Conservation (phyloP, 1,140 invertebrate species). For the Lutraria rhynchaena region DNA sequence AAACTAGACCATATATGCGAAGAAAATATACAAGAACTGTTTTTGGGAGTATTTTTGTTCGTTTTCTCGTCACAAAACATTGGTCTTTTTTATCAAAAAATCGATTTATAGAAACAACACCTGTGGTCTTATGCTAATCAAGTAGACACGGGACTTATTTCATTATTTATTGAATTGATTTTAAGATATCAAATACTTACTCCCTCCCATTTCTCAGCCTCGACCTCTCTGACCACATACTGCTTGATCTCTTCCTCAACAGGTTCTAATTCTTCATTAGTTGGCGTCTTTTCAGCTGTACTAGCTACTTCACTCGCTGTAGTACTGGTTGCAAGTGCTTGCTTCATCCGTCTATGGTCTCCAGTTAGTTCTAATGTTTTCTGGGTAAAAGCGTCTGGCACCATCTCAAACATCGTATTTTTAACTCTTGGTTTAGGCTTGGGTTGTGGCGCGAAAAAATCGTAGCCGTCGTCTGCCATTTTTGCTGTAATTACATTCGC, state of each 20-base stretch:
- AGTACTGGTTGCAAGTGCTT: slow-evolving; percentile 23
- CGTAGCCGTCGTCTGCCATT: slow-evolving; percentile 67
- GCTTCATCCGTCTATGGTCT: slow-evolving; percentile 66
- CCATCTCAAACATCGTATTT: slow-evolving; percentile 71
- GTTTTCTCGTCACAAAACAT: too few species aligned
- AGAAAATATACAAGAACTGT: too few species aligned
- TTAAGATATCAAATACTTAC: slow-evolving; percentile 41
- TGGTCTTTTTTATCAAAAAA: too few species aligned
- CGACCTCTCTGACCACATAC: slow-evolving; percentile 47
- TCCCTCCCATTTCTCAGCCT: slow-evolving; percentile 54
- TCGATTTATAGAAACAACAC: too few species aligned
- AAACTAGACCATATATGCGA: too few species aligned
- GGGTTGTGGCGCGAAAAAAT: slow-evolving; percentile 71
- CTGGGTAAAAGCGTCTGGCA: slow-evolving; percentile 69
- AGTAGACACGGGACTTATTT: too few species aligned
- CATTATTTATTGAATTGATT: too few species aligned
- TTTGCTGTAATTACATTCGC: background rate
- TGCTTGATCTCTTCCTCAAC: slow-evolving; percentile 50
- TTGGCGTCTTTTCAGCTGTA: background rate
- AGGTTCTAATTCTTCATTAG: slow-evolving; percentile 15
- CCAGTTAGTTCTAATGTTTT: slow-evolving; percentile 69
- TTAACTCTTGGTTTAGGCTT: slow-evolving; percentile 69
- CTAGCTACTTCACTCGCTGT: background rate
- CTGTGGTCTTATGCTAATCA: too few species aligned
- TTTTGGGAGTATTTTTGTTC: too few species aligned